Percentiles rank a stretch among this genome's conserved stretches.
Conservation (phyloP, 2,797 vertebrate species). For the Eospalax fontanierii region DNA sequence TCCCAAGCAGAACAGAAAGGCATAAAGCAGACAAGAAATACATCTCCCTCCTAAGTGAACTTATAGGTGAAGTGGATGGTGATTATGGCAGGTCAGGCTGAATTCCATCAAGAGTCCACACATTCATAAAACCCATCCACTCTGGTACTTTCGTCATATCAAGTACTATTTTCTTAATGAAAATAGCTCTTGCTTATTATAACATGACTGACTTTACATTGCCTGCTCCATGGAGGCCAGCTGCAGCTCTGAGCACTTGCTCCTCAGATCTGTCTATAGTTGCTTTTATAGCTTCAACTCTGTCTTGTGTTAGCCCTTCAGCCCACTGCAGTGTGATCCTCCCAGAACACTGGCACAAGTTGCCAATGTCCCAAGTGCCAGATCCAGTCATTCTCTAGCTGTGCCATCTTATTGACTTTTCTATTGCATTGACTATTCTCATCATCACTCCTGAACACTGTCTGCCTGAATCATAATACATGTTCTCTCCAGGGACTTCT, state of each 20-base stretch:
- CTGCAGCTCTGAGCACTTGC: background rate
- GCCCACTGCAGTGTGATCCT: background rate
- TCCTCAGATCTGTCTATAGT: background rate
- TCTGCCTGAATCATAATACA: background rate
- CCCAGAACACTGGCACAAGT: background rate
- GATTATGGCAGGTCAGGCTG: background rate
- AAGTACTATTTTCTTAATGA: background rate
- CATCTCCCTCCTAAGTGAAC: background rate
- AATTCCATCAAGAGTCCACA: background rate
- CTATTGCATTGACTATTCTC: background rate
- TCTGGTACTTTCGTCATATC: background rate
- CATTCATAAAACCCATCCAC: background rate
- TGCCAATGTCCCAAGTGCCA: accelerated
- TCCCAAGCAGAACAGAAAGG: background rate
- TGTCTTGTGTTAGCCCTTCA: background rate
- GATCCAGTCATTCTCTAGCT: background rate
- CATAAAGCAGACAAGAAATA: background rate
- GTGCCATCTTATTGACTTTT: background rate
- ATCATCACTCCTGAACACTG: background rate
- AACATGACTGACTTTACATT: background rate
- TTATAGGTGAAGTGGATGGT: background rate
- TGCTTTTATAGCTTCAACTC: background rate
- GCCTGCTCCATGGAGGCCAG: background rate
- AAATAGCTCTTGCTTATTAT: background rate
- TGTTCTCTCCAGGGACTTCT: background rate